Base-by-base conservation (phyloP, 2,888 invertebrate genomes). In the Tanypteryx hageni region DNA sequence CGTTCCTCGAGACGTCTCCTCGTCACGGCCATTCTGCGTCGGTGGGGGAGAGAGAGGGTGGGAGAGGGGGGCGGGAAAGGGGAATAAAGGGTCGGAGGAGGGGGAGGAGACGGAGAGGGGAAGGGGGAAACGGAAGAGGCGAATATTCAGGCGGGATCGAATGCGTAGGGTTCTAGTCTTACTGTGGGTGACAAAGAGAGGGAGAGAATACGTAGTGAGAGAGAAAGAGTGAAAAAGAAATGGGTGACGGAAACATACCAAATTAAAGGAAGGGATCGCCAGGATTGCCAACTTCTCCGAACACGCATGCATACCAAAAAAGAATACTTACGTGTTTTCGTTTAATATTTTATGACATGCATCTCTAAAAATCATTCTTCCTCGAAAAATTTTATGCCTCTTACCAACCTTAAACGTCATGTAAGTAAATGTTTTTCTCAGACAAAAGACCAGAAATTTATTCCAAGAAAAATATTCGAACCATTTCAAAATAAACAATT, bases 1-100 rank as follows among this genome's bases (percentile, higher is more conserved):
- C 89, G 61, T 68, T 89, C 64, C 89, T 86, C 31, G 59, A 61
- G 86, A 86, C 86, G 86, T 16, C 86, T n/a, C 31, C 44, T 9
- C 89, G 89, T 31, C 89, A 68, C 58, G 44, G 59, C 61, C 14
- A 44, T 31, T 44, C 31, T 27, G 86, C 86, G 61, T 86, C 86
- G 31, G 61, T 16, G 16, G 16, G 18, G 31, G 57, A 57, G 18
- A 82, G 13, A 31, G 14, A 18, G 9, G 16, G 11, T 9, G 59
- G 59, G 11, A 61, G 13, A 13, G 86, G 27, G 59, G 5, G 44
- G 11, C 22, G 10, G 31, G 61, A 31, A 9, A n/a, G 81, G 81
- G 18, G 11, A 11, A 31, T 11, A 81, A 22, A 81, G 81, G 13
- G 18, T 31, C 1, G 27, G 2, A 5, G 81, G 27, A 13, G 81